These are phyloP conservation scores for Siphonodentalium dalli DNA, from an alignment of 2,888 invertebrate species.

Conservation along the genomic window DNA sequence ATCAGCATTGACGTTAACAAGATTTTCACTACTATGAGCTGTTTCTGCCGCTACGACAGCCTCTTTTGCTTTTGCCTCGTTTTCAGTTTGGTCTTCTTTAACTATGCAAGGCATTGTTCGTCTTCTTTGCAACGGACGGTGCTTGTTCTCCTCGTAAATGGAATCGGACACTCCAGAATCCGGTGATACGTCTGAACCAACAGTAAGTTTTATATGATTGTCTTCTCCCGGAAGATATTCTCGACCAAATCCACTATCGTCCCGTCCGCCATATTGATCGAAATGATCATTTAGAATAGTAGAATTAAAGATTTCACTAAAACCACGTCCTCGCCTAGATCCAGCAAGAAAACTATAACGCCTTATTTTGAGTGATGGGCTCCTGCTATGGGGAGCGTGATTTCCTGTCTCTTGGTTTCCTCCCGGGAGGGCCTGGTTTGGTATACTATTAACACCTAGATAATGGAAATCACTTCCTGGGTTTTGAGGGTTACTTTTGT, in stretches of 20 bases:
- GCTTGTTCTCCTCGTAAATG: slow-evolving; percentile 45
- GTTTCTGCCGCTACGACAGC: slow-evolving; percentile 38
- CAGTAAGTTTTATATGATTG: slow-evolving; percentile 21
- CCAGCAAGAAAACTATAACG: slow-evolving; percentile 59
- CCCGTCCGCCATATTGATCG: slow-evolving; percentile 61
- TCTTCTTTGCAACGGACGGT: slow-evolving; percentile 50
- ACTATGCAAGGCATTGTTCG: slow-evolving; percentile 61
- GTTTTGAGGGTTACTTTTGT: no score
- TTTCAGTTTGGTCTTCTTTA: slow-evolving; percentile 32
- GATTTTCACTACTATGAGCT: slow-evolving; percentile 54
- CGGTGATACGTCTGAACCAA: slow-evolving; percentile 51
- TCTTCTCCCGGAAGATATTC: slow-evolving; percentile 40
- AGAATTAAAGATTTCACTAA: slow-evolving; percentile 60
- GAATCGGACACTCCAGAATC: slow-evolving; percentile 59
- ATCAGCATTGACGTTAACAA: slow-evolving; percentile 49
- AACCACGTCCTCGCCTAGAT: slow-evolving; percentile 52
- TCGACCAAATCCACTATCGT: slow-evolving; percentile 54
- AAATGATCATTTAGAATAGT: slow-evolving; percentile 63
- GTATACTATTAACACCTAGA: no score
- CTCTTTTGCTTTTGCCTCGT: slow-evolving; percentile 26
- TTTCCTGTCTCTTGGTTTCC: slow-evolving; percentile 31
- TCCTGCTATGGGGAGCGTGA: slow-evolving; percentile 45
- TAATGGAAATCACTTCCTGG: neutral
- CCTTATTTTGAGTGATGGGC: slow-evolving; percentile 55
- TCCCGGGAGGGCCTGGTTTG: neutral